Base-by-base conservation (phyloP, 2,113 vertebrate genomes). In the Antechinus flavipes region DNA sequence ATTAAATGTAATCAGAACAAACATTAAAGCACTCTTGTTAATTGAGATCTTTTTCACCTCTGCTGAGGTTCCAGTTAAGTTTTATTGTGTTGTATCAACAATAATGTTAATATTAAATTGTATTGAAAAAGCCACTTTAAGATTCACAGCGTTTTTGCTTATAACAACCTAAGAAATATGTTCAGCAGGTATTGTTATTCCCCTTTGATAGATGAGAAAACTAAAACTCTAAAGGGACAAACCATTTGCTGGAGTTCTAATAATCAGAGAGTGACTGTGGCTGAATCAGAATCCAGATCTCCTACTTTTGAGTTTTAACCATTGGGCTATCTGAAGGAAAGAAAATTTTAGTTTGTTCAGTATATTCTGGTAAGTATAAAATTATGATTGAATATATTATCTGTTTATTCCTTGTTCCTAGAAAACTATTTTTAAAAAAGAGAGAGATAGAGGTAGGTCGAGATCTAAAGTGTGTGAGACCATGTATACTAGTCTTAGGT, bases 401-500 rank as follows among this genome's bases (percentile, higher is more conserved):
- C 58, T 35, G 30, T 68, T 58, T 68, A 91, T n/a, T 54, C 25
- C 50, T 49, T 42, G 35, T 47, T 25, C 19, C 10, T 46, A 76
- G 42, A n/a, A 26, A 11, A 30, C 47, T 52, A 52, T 52, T 52
- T 10, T 52, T 10, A 52, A 52, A 52, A 52, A 52, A 50, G 54
- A 23, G 1, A 11, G 0, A 47, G 42, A 11, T 42, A 23, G 25
- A 9, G 1, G 47, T 49, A 22, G 84, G 19, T 0, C 52, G 5
- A 27, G 4, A 1, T 30, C 55, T 25, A 42, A 84, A 84, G 92
- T 1, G 14, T n/a, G 27, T 2, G 2, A 3, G 0, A 7, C 3
- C 23, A 26, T 8, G 0, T 42, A 0, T 30, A 30, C 53, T 8
- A 23, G 9, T 11, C 12, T 4, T 14, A 7, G 1, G 4, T 0